Percentiles rank a stretch among this genome's conserved stretches.
These are phyloP conservation scores for Parotocinclus haroldoi DNA, from an alignment of 2,797 vertebrate species.

Conservation along the genomic window DNA sequence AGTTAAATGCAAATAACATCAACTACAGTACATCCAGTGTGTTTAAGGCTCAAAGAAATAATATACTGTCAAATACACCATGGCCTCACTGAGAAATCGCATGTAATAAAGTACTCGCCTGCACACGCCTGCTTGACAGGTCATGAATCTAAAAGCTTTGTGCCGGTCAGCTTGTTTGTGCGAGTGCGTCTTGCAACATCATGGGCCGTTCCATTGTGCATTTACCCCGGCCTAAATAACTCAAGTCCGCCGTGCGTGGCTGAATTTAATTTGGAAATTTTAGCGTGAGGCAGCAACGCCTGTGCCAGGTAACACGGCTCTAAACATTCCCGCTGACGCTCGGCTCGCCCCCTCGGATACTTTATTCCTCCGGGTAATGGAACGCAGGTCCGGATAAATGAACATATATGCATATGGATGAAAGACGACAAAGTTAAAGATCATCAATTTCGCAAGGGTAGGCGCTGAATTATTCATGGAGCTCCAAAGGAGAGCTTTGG, in stretches of 20 bases:
- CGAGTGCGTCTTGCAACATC: not conserved
- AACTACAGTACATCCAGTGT: no score
- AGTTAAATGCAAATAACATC: no score
- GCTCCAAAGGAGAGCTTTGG: constrained; percentile 36
- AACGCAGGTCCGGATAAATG: constrained; percentile 37
- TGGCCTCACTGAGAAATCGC: no score
- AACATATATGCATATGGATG: constrained; percentile 47
- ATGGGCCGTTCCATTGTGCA: not conserved
- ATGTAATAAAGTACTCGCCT: not conserved
- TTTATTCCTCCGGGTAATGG: constrained; percentile 4
- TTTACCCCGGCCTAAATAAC: constrained; percentile 38
- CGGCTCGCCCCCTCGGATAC: constrained; percentile 2
- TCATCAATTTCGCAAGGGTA: constrained; percentile 41
- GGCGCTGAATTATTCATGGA: constrained; percentile 48
- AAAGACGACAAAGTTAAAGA: constrained; percentile 46
- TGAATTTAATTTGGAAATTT: constrained; percentile 43
- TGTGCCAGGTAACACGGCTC: constrained; percentile 40
- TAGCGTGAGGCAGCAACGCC: constrained; percentile 29
- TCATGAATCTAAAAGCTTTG: constrained; percentile 20
- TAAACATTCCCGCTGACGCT: constrained; percentile 37
- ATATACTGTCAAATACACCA: not conserved
- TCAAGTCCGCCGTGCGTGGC: constrained; percentile 32
- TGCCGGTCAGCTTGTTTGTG: constrained; percentile 27
- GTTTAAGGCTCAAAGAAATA: not conserved
- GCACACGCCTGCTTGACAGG: not conserved